Base-by-base conservation (phyloP, 2,888 invertebrate species). In the Phorcus lineatus region DNA sequence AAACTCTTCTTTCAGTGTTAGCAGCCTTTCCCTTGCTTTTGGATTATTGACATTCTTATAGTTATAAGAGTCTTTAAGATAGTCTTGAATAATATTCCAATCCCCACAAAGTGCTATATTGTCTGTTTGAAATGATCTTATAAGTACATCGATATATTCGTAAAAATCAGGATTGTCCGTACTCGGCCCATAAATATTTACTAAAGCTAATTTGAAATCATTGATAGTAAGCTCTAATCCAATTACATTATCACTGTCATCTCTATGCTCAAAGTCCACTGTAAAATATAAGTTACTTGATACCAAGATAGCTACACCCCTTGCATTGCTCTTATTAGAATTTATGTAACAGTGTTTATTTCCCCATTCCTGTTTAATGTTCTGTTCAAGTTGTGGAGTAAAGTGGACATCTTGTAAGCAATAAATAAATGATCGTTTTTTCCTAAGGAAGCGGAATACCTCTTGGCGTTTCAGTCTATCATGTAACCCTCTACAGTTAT, bases 101-200 rank as follows among this genome's bases (percentile, higher is more conserved):
- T 81, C 74, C 24, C 78, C 81, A 66, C 78, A 78, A 52, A 75
- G 52, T 24, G 75, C 13, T 4, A 74, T n/a, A 74, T 28, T 40
- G 28, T 55, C 62, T 66, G 54, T 75, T n/a, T 36, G 55, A 70
- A 52, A 22, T 11, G 55, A 31, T 13, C 31, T 19, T 1, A 80
- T 62, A 11, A 6, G 13, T 9, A 31, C 31, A 24, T 17, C 19
- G 13, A 80, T 0, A 24, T 28, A 31, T 24, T 80, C 66, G 24
- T 57, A 76, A 55, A 81, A 81, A 11, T 75, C 67, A 36, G 80
- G 80, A 1, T 47, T 28, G 53, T 82, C 79, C 13, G n/a, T 17
- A 75, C 74, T 80, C 7, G 80, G 77, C 7, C 79, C 77, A 78
- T 80, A 82, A 22, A 82, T 19, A 66, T 31, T 74, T 36, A 82